A percentile compares a stretch with the other conserved stretches of the same genome.
phyloP scores from a whole-genome alignment of 2,797 vertebrate species.

The Acridotheres tristis region DNA sequence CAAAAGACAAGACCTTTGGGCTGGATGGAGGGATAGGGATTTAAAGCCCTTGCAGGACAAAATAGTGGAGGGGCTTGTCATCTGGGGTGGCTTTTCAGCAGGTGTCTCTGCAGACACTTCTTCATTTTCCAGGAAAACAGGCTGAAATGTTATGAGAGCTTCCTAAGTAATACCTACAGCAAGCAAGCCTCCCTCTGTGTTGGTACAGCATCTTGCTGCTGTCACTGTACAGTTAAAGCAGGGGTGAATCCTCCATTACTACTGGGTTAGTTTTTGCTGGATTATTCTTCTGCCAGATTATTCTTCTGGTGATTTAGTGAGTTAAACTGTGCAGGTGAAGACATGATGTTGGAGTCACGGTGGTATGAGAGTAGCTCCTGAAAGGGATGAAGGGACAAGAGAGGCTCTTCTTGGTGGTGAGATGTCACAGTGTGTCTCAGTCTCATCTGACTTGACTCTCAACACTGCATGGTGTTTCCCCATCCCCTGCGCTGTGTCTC shows the following conservation, averaged over 20 bases:
- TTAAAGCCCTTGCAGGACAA: not conserved
- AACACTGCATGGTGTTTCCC: not conserved
- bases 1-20: not conserved
- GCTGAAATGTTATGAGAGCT: not conserved
- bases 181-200: not conserved
- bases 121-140: not conserved
- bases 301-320: not conserved
- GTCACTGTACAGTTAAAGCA: not conserved
- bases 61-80: not conserved
- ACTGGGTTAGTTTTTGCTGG: not conserved
- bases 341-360: rapidly evolving
- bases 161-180: not conserved
- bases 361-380: not conserved
- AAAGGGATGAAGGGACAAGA: not conserved
- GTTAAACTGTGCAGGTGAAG: not conserved
- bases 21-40: not conserved
- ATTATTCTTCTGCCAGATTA: not conserved
- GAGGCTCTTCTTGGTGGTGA: not conserved
- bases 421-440: not conserved
- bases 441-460: not conserved
- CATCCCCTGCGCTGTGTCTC: not conserved
- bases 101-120: not conserved
- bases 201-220: not conserved
- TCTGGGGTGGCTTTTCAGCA: not conserved
- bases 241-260: not conserved